These are phyloP conservation scores for Catharus fuscescens DNA, from an alignment of 2,113 vertebrate species.

Conservation along the genomic window DNA sequence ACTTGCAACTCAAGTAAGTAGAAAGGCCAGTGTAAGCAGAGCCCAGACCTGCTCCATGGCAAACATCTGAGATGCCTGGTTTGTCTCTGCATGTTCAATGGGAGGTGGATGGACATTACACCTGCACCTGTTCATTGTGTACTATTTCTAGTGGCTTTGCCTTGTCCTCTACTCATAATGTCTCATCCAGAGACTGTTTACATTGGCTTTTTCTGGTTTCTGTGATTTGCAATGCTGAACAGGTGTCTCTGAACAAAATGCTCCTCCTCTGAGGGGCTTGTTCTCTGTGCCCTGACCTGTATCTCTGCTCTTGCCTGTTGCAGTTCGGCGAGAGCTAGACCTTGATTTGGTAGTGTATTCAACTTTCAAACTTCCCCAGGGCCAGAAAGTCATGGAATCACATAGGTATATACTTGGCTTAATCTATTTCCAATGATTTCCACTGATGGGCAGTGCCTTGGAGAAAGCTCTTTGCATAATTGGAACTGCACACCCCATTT, in stretches of 20 bases:
- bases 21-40: neutral
- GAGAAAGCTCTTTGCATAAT: constrained; percentile 79
- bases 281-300: neutral
- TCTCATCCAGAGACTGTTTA: neutral
- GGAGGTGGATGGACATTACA: neutral
- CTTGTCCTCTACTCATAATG: neutral
- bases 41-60: neutral
- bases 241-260: neutral
- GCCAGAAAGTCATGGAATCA: constrained; percentile 73
- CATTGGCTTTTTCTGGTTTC: neutral
- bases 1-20: neutral
- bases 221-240: neutral
- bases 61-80: neutral
- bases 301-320: neutral
- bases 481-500: constrained; percentile 71
- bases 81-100: neutral
- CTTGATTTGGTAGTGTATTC: constrained; percentile 75
- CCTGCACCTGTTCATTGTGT: neutral
- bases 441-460: constrained; percentile 77
- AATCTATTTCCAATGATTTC: constrained; percentile 77
- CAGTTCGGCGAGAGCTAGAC: neutral
- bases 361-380: constrained; percentile 78
- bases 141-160: neutral
- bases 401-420: constrained; percentile 81
- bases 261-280: neutral